phyloP scores from a whole-genome alignment of 2,113 vertebrate genomes.

The Chelonoidis abingdonii region DNA sequence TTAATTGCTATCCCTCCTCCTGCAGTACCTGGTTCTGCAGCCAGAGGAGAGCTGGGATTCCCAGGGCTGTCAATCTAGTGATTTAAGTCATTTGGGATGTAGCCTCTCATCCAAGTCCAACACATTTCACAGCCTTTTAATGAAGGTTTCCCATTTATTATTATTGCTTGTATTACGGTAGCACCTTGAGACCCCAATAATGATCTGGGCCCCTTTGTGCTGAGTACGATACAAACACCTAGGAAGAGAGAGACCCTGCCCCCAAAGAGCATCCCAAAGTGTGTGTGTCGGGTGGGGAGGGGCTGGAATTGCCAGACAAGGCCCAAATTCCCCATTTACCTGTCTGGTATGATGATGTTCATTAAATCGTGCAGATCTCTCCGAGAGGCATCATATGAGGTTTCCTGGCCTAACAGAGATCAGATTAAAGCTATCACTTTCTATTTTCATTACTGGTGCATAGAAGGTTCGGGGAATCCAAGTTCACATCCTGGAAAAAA shows the following conservation, averaged over 20 bases:
- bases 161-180: neutral
- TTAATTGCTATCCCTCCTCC: neutral
- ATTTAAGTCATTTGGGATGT: neutral
- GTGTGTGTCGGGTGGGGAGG: neutral
- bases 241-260: conserved; percentile 18
- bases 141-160: neutral
- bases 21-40: neutral
- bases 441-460: neutral
- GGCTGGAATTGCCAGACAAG: neutral
- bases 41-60: neutral
- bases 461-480: neutral
- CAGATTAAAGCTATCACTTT: conserved; percentile 56
- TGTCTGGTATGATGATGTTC: neutral
- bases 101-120: neutral
- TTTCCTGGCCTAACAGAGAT: conserved; percentile 25
- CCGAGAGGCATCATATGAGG: conserved; percentile 9
- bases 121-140: neutral
- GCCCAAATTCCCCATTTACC: neutral
- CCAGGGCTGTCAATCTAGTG: neutral
- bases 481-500: conserved; percentile 61
- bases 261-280: conserved; percentile 34
- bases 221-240: conserved; percentile 19
- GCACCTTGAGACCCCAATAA: neutral
- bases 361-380: neutral
- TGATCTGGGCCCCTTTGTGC: neutral